Evolutionary conservation across 2,113 vertebrate genomes (phyloP).

Genomic region (Strigops habroptila): DNA sequence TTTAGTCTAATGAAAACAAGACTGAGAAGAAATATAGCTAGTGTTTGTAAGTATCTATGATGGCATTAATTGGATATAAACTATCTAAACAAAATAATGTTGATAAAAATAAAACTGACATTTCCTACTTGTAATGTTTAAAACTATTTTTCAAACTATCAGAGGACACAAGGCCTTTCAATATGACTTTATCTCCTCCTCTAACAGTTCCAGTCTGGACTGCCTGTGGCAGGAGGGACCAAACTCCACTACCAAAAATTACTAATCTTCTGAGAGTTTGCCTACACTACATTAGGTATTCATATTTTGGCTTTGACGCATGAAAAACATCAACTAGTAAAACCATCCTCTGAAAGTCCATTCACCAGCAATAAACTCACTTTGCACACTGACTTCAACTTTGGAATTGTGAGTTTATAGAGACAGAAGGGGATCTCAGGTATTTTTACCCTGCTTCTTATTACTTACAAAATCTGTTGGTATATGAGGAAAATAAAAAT

Average conservation of each 20-base stretch:
- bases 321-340: background rate
- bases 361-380: background rate
- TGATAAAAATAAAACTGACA: background rate
- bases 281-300: background rate
- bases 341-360: background rate
- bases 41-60: background rate
- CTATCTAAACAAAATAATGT: background rate
- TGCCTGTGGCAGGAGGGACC: background rate
- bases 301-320: too few species aligned
- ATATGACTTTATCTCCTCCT: background rate
- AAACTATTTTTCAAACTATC: background rate
- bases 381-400: background rate
- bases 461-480: background rate
- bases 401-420: background rate
- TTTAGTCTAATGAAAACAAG: background rate
- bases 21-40: background rate
- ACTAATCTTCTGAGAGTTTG: background rate
- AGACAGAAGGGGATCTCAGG: background rate
- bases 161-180: background rate
- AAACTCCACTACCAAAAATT: background rate
- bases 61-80: background rate
- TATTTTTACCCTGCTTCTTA: background rate
- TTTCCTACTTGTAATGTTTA: background rate
- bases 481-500: background rate
- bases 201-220: too few species aligned